A percentile compares a stretch with the other conserved stretches of the same genome.
Conservation (phyloP, 2,797 vertebrate species). For the Cheirogaleus major region DNA sequence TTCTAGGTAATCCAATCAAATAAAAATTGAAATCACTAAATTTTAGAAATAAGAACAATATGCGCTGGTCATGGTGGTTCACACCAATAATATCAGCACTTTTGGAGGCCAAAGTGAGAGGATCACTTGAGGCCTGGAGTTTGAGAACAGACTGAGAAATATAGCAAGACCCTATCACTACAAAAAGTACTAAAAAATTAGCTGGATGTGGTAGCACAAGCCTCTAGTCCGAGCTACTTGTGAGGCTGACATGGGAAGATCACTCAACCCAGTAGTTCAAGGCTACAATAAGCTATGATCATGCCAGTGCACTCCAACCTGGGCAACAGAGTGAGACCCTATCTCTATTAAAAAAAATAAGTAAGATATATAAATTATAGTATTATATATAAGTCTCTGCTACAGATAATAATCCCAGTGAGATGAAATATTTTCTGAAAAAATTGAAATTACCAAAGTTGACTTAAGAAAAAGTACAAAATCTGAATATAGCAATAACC, state of each 20-base stretch:
- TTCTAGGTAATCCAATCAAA: not conserved
- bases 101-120: not conserved
- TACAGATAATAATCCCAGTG: not conserved
- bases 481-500: not conserved
- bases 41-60: conserved; percentile 29
- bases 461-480: conserved; percentile 17
- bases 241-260: not conserved
- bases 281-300: not conserved
- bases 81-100: not conserved
- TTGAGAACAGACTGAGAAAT: not conserved
- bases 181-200: not conserved
- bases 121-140: not conserved
- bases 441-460: not conserved
- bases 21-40: not conserved
- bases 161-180: not conserved
- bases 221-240: not conserved
- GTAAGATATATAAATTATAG: not conserved
- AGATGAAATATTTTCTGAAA: conserved; percentile 26
- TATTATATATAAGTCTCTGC: not conserved
- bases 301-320: not conserved
- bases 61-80: not conserved
- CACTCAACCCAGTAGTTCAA: not conserved
- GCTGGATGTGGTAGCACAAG: not conserved
- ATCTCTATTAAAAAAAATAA: not conserved
- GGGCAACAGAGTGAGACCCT: not conserved